These are phyloP conservation scores for Gerris lacustris DNA, from an alignment of 2,888 invertebrate species.

Conservation along the genomic window DNA sequence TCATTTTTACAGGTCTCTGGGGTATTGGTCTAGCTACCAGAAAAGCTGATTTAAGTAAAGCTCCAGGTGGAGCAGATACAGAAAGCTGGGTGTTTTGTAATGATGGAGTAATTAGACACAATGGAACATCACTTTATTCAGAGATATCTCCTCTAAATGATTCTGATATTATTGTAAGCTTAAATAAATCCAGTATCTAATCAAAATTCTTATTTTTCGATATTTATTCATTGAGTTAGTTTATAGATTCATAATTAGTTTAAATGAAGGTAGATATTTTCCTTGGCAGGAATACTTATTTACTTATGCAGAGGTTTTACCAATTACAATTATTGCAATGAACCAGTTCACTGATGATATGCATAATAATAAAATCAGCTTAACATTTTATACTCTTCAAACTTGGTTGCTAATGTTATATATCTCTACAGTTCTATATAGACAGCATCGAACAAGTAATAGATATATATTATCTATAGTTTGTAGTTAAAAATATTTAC, in stretches of 20 bases:
- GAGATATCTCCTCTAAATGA: slow-evolving; percentile 48
- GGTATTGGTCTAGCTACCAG: slow-evolving; percentile 86
- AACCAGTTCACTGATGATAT: no score
- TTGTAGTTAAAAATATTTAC: no score
- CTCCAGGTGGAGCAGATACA: slow-evolving; percentile 75
- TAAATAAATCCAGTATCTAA: not conserved
- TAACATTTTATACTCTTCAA: no score
- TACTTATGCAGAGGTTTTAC: no score
- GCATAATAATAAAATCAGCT: no score
- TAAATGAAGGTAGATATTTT: no score
- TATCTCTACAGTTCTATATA: no score
- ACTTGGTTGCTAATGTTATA: no score
- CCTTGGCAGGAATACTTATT: no score
- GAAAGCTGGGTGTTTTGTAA: slow-evolving; percentile 90
- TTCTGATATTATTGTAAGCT: slow-evolving; percentile 71
- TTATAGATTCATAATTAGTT: not conserved
- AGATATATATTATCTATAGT: no score
- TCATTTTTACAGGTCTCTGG: slow-evolving; percentile 53
- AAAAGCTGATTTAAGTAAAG: slow-evolving; percentile 71
- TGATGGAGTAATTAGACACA: slow-evolving; percentile 75
- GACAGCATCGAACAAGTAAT: no score
- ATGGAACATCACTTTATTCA: slow-evolving; percentile 61
- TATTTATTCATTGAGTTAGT: not conserved
- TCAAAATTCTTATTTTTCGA: not conserved
- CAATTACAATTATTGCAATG: no score